These are phyloP conservation scores for Pygoscelis adeliae DNA, from an alignment of 2,113 vertebrate genomes.

Conservation along the genomic window DNA sequence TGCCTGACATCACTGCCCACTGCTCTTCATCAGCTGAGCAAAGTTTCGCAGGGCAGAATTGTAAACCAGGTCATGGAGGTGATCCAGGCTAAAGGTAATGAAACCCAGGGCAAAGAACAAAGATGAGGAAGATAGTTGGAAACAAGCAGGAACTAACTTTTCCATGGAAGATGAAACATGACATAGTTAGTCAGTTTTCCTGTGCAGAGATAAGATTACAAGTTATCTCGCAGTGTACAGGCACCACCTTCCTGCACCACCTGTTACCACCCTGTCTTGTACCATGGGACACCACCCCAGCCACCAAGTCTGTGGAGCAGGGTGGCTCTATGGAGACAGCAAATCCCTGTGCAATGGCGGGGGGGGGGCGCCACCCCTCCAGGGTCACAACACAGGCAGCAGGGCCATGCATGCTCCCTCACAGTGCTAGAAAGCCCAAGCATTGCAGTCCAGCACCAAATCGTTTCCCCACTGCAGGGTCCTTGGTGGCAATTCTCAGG, in stretches of 20 bases:
- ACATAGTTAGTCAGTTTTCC: background rate
- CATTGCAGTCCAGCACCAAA: background rate
- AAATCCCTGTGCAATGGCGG: background rate
- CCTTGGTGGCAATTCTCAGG: background rate
- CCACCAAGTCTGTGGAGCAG: background rate
- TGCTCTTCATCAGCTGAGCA: background rate
- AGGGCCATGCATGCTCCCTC: background rate
- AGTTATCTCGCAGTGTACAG: background rate
- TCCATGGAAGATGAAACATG: background rate
- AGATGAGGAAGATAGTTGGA: background rate
- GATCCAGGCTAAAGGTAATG: background rate
- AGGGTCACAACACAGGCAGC: background rate
- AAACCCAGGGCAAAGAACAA: background rate
- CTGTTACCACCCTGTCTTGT: background rate
- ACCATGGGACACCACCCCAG: background rate
- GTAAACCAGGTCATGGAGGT: background rate
- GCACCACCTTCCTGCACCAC: background rate
- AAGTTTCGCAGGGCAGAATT: background rate
- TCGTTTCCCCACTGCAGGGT: background rate
- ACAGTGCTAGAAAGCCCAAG: background rate
- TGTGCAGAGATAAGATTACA: background rate
- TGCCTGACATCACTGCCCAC: background rate
- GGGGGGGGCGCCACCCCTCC: background rate
- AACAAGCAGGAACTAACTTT: background rate
- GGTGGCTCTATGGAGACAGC: background rate